These are phyloP conservation scores for Temnothorax unifasciatus DNA, from an alignment of 2,888 invertebrate species.

Conservation along the genomic window DNA sequence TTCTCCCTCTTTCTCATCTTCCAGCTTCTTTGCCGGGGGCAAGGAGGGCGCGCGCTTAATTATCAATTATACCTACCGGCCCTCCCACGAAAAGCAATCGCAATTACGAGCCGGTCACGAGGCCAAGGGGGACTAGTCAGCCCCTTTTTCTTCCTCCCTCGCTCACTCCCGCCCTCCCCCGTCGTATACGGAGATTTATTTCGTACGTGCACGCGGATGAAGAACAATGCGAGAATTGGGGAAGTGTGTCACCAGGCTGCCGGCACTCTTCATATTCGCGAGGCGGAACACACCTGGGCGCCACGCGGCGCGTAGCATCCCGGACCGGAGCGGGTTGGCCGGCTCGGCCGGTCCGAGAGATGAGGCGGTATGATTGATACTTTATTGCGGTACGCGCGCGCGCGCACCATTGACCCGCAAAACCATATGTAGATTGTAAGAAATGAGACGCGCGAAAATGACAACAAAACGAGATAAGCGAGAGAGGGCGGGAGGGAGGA, in stretches of 20 bases:
- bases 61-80: conserved; percentile 72
- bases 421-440: conserved; percentile 54
- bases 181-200: conserved; percentile 65
- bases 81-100: conserved; percentile 72
- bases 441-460: conserved; percentile 55
- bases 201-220: conserved; percentile 71
- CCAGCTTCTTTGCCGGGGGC: conserved; percentile 29
- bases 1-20: conserved; percentile 4
- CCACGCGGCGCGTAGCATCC: conserved; percentile 64
- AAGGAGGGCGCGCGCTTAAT: conserved; percentile 69
- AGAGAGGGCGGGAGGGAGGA: neutral
- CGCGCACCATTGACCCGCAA: conserved; percentile 44
- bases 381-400: conserved; percentile 40
- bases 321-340: conserved; percentile 41
- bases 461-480: conserved; percentile 47
- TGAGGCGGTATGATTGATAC: conserved; percentile 54
- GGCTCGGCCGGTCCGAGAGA: conserved; percentile 2
- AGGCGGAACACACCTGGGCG: conserved; percentile 65
- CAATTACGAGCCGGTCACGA: conserved; percentile 68
- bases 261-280: conserved; percentile 58
- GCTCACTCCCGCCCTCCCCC: neutral
- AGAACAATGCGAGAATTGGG: conserved; percentile 82
- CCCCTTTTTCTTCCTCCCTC: conserved; percentile 32
- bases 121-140: conserved; percentile 50
- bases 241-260: conserved; percentile 80